Percentiles rank a stretch among this genome's conserved stretches.
Evolutionary conservation across 2,888 invertebrate species (phyloP).

Genomic region (Dryomyza anilis): DNA sequence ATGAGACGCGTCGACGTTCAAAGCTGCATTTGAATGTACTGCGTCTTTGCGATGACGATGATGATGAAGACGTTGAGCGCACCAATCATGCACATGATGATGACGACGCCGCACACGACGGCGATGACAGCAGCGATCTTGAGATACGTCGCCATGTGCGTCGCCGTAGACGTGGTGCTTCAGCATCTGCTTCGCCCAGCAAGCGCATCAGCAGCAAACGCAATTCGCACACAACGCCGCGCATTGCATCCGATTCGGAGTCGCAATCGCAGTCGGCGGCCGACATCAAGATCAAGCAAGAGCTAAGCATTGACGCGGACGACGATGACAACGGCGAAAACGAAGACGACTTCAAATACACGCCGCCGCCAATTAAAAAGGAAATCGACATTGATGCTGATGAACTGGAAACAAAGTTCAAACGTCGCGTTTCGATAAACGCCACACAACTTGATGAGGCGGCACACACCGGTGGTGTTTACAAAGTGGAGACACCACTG

Average conservation of each 20-base stretch:
- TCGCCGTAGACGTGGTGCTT: too few species aligned
- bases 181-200: conserved; percentile 60
- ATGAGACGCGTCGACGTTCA: conserved; percentile 36
- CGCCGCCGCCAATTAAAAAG: conserved; percentile 65
- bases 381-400: conserved; percentile 35
- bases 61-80: too few species aligned
- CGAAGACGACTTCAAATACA: conserved; percentile 49
- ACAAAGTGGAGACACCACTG: conserved; percentile 30
- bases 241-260: conserved; percentile 76
- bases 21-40: conserved; percentile 63
- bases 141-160: conserved; percentile 51
- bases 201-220: conserved; percentile 67
- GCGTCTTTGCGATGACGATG: conserved; percentile 61
- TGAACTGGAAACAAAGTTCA: too few species aligned
- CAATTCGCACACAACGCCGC: conserved; percentile 68
- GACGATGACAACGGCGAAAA: conserved; percentile 29
- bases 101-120: too few species aligned
- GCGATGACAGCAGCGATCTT: conserved; percentile 56
- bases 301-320: too few species aligned
- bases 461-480: neutral
- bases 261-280: conserved; percentile 49
- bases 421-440: conserved; percentile 53
- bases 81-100: too few species aligned
- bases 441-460: conserved; percentile 59
- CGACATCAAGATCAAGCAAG: conserved; percentile 42